These are phyloP conservation scores for Lutra lutra DNA, from an alignment of 2,797 vertebrate species.

Conservation along the genomic window DNA sequence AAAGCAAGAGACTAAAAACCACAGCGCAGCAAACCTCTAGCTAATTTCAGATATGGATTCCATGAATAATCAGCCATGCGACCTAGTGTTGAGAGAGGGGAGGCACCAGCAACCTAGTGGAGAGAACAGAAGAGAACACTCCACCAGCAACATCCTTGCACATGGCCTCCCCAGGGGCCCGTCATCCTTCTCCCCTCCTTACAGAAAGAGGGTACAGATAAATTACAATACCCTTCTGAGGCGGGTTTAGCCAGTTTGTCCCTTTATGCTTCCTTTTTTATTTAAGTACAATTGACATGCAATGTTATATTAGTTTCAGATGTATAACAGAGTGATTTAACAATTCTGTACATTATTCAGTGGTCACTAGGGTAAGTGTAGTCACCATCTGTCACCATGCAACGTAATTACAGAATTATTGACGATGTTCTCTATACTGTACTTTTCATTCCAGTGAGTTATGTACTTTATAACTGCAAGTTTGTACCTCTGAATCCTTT, in stretches of 20 bases:
- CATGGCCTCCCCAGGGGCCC: not conserved
- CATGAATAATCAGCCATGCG: not conserved
- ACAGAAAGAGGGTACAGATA: not conserved
- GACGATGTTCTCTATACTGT: not conserved
- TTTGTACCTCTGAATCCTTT: not conserved
- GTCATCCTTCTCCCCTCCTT: not conserved
- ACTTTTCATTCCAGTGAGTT: not conserved
- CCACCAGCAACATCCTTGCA: not conserved
- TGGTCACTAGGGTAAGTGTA: not conserved
- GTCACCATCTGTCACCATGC: not conserved
- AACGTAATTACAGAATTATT: not conserved
- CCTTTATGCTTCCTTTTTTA: not conserved
- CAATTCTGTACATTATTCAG: not conserved
- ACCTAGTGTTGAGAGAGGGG: not conserved
- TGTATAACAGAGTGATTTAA: not conserved
- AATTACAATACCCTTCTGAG: not conserved
- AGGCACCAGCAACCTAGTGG: not conserved
- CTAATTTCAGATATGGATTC: constrained; percentile 2
- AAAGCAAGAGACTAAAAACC: not conserved
- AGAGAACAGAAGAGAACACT: not conserved
- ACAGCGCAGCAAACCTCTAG: not conserved
- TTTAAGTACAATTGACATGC: not conserved
- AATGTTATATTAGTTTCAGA: not conserved
- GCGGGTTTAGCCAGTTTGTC: not conserved
- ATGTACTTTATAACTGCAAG: not conserved